Base-by-base conservation (phyloP, 2,113 vertebrate genomes). In the Nanorana parkeri region DNA sequence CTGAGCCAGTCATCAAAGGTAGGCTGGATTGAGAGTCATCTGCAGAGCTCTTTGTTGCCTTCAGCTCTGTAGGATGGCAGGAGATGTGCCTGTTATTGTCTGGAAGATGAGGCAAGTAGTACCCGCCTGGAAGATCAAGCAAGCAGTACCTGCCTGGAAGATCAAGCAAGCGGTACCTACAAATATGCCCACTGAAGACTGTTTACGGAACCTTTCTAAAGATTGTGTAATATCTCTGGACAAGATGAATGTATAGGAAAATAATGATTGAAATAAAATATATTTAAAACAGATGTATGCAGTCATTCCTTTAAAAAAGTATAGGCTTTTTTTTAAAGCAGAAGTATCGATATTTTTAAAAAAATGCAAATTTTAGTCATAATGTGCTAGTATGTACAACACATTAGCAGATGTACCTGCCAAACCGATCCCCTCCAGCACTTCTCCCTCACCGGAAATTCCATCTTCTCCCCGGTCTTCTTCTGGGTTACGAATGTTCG, bases 221-320 rank as follows among this genome's bases (percentile, higher is more conserved):
- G 56, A 81, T 64, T 67, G 51, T 58, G 51, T 74, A 16, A 56
- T 58, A 56, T 75, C 55, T 54, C 36, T 36, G 56, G 54, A 72
- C 78, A 73, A 24, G 29, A 75, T 58, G 63, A 82, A 82, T 82
- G 80, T 75, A 82, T 21, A 55, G 61, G 28, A 52, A 65, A 17
- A 41, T 17, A 52, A 21, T n/a, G 56, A 82, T 82, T 75, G 67
- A 65, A 82, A 69, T 75, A 82, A 82, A 47, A 82, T 75, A 66
- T 58, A 75, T 82, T 68, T 75, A 17, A 82, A 74, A 74, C n/a
- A 17, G 28, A 23, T 5, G 41, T 5, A 17, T 76, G 72, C 7
- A n/a, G 21, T 47, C 41, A 47, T 47, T 47, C 10, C 13, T 47
- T 47, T 10, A 13, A 47, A 11, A 47, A 47, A 47, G 13, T 1